A percentile compares a stretch with the other conserved stretches of the same genome.
These are phyloP conservation scores for Cinclus cinclus DNA, from an alignment of 2,113 vertebrate species.

Conservation along the genomic window DNA sequence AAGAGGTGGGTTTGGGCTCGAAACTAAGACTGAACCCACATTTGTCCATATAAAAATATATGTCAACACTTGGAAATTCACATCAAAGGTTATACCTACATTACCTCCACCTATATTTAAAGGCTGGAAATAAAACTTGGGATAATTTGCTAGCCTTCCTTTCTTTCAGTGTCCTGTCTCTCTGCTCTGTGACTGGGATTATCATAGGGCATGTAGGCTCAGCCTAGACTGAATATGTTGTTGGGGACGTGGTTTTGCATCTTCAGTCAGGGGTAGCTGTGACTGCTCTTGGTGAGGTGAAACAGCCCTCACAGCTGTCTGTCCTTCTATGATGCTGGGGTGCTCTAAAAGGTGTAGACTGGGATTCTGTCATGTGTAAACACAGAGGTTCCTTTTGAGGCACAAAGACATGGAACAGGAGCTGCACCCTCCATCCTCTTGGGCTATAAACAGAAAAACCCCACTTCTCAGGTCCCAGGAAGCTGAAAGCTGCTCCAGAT, in stretches of 20 bases:
- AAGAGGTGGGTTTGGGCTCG: neutral
- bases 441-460: neutral
- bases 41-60: neutral
- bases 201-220: neutral
- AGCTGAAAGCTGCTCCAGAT: conserved; percentile 19
- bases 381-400: neutral
- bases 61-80: neutral
- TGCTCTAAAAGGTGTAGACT: neutral
- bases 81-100: neutral
- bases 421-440: neutral
- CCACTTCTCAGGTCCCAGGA: neutral
- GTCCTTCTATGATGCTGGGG: neutral
- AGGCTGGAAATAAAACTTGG: neutral
- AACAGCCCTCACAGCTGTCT: neutral
- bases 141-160: neutral
- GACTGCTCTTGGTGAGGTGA: neutral
- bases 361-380: neutral
- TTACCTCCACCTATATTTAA: neutral
- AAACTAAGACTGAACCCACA: neutral
- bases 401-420: neutral
- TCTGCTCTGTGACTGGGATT: neutral
- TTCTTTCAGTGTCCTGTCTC: neutral
- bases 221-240: neutral
- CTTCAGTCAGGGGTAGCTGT: neutral
- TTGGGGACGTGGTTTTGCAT: neutral